These are phyloP conservation scores for Hapalemur alaotrensis DNA, from an alignment of 2,797 vertebrate species.

Conservation along the genomic window DNA sequence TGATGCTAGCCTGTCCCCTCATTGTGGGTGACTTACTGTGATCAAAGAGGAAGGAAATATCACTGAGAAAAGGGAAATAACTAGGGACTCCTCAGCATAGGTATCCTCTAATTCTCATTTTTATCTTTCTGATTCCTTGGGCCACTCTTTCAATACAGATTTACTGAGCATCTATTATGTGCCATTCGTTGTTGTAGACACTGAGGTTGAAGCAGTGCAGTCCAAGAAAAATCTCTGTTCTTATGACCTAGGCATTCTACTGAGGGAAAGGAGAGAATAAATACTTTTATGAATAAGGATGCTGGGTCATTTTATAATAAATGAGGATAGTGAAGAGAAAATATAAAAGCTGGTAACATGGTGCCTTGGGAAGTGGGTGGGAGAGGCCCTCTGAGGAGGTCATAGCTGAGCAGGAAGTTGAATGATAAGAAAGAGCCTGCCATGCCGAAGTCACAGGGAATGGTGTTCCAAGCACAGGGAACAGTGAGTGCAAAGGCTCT, in stretches of 20 bases:
- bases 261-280: not conserved
- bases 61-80: not conserved
- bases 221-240: not conserved
- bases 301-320: not conserved
- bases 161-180: not conserved
- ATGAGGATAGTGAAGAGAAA: not conserved
- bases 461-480: not conserved
- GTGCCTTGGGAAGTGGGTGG: not conserved
- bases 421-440: not conserved
- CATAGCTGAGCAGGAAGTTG: not conserved
- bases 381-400: not conserved
- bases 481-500: not conserved
- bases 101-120: not conserved
- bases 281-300: not conserved
- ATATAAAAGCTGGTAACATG: not conserved
- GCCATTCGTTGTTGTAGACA: too few species aligned
- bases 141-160: not conserved
- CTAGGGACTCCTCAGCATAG: not conserved
- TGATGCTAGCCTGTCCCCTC: not conserved
- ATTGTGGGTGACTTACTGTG: not conserved
- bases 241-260: not conserved
- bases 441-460: not conserved
- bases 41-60: too few species aligned
- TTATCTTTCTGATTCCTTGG: rapidly evolving
- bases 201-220: not conserved